Percentiles rank a stretch among this genome's conserved stretches.
Conservation (phyloP, 2,888 invertebrate species). For the Luperina testacea region DNA sequence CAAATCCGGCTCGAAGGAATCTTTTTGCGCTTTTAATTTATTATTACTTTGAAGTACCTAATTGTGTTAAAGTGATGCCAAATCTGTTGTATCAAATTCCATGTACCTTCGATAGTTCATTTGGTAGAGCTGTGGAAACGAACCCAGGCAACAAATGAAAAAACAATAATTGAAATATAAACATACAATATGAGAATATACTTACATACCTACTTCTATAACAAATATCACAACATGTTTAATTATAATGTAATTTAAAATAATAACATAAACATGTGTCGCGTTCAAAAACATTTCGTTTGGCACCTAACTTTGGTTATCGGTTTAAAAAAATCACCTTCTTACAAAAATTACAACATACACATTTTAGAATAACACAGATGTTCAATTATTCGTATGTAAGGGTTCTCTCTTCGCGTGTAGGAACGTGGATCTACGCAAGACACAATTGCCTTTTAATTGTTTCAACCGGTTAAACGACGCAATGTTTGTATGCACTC, state of each 20-base stretch:
- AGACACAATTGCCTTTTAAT: too few species aligned
- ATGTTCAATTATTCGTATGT: background rate
- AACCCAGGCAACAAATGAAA: background rate
- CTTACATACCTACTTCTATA: too few species aligned
- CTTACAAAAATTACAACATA: background rate
- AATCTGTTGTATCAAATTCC: background rate
- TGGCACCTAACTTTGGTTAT: too few species aligned
- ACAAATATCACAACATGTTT: too few species aligned
- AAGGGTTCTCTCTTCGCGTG: too few species aligned
- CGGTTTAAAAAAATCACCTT: background rate
- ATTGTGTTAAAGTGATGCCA: background rate
- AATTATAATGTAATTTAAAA: too few species aligned
- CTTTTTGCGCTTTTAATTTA: slow-evolving; percentile 47
- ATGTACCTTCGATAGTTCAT: slow-evolving; percentile 87
- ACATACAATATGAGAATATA: too few species aligned
- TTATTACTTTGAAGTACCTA: background rate
- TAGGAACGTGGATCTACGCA: too few species aligned
- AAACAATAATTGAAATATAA: too few species aligned
- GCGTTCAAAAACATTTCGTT: background rate
- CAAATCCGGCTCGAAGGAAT: slow-evolving; percentile 90
- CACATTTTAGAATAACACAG: background rate
- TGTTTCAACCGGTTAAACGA: background rate
- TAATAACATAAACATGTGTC: too few species aligned
- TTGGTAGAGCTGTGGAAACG: slow-evolving; percentile 87
- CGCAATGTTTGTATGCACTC: background rate